Conservation (phyloP, 2,113 vertebrate species). For the Archilochus colubris region DNA sequence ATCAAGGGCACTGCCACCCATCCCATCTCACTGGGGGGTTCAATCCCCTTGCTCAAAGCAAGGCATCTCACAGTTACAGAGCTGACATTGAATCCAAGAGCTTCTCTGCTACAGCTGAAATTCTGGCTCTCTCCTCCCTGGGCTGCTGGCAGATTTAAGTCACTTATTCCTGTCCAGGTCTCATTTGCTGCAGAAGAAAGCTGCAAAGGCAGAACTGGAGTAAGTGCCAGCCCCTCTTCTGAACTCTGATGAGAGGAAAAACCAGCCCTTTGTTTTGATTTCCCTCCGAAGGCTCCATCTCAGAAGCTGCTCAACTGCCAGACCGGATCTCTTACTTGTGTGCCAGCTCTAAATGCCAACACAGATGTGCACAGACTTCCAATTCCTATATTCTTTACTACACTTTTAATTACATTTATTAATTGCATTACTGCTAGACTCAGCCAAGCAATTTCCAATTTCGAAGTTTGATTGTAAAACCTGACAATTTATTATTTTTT, state of each 20-base stretch:
- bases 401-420: slow-evolving; percentile 63
- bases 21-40: neutral
- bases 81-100: neutral
- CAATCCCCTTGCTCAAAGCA: neutral
- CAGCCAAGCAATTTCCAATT: slow-evolving; percentile 62
- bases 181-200: neutral
- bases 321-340: fast-evolving
- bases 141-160: neutral
- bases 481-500: slow-evolving; percentile 24
- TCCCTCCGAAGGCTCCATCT: neutral
- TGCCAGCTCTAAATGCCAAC: neutral
- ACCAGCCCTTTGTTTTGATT: neutral
- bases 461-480: slow-evolving; percentile 56
- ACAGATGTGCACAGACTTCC: neutral
- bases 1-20: neutral
- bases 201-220: neutral
- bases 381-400: slow-evolving; percentile 2
- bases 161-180: neutral
- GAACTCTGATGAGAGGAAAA: neutral
- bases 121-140: neutral
- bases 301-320: fast-evolving
- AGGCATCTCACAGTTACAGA: neutral
- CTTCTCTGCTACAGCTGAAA: neutral
- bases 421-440: slow-evolving; percentile 15
- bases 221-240: neutral